Conservation (phyloP, 2,113 vertebrate genomes). For the Pelmatolapia mariae region DNA sequence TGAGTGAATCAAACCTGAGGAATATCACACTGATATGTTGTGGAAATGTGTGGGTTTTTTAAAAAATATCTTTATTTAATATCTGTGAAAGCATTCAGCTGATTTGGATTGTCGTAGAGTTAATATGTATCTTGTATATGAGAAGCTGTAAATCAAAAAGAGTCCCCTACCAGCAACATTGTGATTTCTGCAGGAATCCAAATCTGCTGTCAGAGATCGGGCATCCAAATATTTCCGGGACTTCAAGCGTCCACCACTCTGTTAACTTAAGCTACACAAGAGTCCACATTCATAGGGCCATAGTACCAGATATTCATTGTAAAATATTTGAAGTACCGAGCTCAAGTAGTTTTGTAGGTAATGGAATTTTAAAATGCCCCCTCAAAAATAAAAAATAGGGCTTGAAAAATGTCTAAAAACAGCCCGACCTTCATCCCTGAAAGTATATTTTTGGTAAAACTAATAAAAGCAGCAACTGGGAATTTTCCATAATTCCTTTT, state of each 20-base stretch:
- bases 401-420: neutral
- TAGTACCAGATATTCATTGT: neutral
- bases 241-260: neutral
- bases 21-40: neutral
- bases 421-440: neutral
- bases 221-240: neutral
- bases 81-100: neutral
- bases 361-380: neutral
- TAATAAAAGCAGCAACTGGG: neutral
- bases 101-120: neutral
- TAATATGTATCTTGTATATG: neutral
- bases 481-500: neutral
- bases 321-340: neutral
- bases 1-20: neutral
- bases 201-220: neutral
- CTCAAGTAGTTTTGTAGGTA: neutral
- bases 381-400: neutral
- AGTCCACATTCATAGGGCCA: neutral
- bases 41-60: neutral
- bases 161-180: neutral
- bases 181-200: neutral
- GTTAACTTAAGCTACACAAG: neutral
- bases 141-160: neutral
- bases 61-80: neutral
- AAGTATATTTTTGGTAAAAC: neutral